Base-by-base conservation (phyloP, 2,888 invertebrate species). In the Fragum whitleyi region DNA sequence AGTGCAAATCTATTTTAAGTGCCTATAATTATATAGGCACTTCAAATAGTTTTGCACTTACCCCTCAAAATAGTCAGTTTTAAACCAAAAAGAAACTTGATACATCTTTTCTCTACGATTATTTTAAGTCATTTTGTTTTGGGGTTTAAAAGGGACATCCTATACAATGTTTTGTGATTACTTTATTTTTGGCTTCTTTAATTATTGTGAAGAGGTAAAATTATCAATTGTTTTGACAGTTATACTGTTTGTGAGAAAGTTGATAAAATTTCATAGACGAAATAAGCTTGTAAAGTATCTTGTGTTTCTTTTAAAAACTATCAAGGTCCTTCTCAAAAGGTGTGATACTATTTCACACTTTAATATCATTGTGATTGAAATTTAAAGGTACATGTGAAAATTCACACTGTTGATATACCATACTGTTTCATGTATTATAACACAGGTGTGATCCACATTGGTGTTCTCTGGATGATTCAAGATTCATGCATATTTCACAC, bases 1-100 rank as follows among this genome's bases (percentile, higher is more conserved):
- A n/a, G n/a, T n/a, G n/a, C n/a, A n/a, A n/a, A n/a, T n/a, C n/a
- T n/a, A n/a, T n/a, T n/a, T n/a, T n/a, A n/a, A n/a, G n/a, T n/a
- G n/a, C n/a, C n/a, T n/a, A n/a, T n/a, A n/a, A n/a, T n/a, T n/a
- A n/a, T n/a, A n/a, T n/a, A n/a, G n/a, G n/a, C n/a, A n/a, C n/a
- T n/a, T n/a, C n/a, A n/a, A n/a, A n/a, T n/a, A n/a, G n/a, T n/a
- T n/a, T n/a, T n/a, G n/a, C n/a, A n/a, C n/a, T n/a, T n/a, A n/a
- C n/a, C n/a, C n/a, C n/a, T n/a, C n/a, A n/a, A 65, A 65, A 26
- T 42, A 42, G 65, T 65, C 42, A 47, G 47, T 47, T 47, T 47
- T 9, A 47, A 47, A 47, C 47, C 47, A 47, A 19, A 47, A n/a
- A 47, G 47, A 47, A 47, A 47, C n/a, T 47, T 47, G 47, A 47